Evolutionary conservation across 1,140 invertebrate genomes (phyloP), one percentile per base, ranked within the genome.

Genomic region (Sycophaga agraensis): DNA sequence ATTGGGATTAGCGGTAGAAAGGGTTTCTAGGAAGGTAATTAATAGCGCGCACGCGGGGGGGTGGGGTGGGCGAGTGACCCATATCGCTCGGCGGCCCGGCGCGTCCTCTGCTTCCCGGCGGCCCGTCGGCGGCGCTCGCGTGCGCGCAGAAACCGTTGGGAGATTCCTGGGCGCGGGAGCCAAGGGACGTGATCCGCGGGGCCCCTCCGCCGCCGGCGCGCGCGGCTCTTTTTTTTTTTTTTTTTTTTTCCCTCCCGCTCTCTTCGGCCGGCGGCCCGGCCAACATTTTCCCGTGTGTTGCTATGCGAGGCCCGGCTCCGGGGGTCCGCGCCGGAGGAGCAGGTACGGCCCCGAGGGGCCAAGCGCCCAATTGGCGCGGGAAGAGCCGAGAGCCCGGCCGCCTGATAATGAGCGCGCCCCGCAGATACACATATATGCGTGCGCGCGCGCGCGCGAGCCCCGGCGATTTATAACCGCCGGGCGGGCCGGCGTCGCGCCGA

Each of bases 121-220:
- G n/a, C n/a, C n/a, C n/a, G n/a, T n/a, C n/a, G n/a, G n/a, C n/a
- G n/a, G n/a, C n/a, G n/a, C n/a, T n/a, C 4, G 28, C 28, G 28
- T 11, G 28, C 28, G 28, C 28, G 4, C 11, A 6, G 11, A 31
- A 31, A 31, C 28, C 14, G 16, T 21, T 22, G 16, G 5, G 31
- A 50, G 24, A 50, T 50, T 50, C 49, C 31, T 35, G 28, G n/a
- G 6, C 26, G 46, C 26, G 46, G 16, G 46, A 26, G 16, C 49
- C 5, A 53, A 53, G 49, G 49, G 49, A 53, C 49, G 49, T 39
- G 49, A 39, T 39, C 21, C 12, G 24, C 22, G 51, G n/a, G n/a
- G n/a, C 35, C 35, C 35, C 51, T n/a, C 51, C 46, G 49, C 16
- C 22, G 12, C 31, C 46, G 14, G 17, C 49, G 14, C 34, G 31